These are phyloP conservation scores for Chloroclysta siterata DNA, from an alignment of 2,888 invertebrate species.

Conservation along the genomic window DNA sequence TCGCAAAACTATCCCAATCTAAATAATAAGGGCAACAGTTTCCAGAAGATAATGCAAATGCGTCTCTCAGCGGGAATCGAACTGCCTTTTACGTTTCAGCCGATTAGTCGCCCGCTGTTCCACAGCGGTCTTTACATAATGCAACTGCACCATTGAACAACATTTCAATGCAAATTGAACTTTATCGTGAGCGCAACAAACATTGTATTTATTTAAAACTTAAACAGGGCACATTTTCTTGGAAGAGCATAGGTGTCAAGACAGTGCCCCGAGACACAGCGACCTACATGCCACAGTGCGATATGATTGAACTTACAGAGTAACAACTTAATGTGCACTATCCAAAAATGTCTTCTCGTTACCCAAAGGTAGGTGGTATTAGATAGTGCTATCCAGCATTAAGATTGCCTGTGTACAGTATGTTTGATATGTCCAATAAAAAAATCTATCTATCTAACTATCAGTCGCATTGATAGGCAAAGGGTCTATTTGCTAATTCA, in stretches of 20 bases:
- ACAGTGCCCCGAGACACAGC: constrained; percentile 36
- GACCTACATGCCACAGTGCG: constrained; percentile 41
- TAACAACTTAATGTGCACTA: no score
- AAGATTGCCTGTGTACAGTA: no score
- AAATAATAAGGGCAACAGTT: no score
- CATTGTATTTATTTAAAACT: constrained; percentile 18
- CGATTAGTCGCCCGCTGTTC: not conserved
- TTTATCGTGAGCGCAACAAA: constrained; percentile 1
- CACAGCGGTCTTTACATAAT: not conserved
- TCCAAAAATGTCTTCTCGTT: no score
- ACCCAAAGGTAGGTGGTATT: no score
- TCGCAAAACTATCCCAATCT: no score
- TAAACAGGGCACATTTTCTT: constrained; percentile 38
- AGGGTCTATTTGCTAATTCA: no score
- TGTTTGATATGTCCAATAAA: no score
- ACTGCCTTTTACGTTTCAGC: not conserved
- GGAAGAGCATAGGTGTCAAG: constrained; percentile 39
- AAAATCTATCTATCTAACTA: no score
- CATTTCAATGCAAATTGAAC: constrained; percentile 13
- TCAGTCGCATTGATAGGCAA: no score
- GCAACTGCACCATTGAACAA: not conserved
- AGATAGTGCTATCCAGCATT: no score
- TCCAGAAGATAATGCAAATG: not conserved
- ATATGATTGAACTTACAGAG: not conserved
- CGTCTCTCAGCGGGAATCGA: not conserved